phyloP scores from a whole-genome alignment of 2,797 vertebrate genomes.

The Fundulus diaphanus region DNA sequence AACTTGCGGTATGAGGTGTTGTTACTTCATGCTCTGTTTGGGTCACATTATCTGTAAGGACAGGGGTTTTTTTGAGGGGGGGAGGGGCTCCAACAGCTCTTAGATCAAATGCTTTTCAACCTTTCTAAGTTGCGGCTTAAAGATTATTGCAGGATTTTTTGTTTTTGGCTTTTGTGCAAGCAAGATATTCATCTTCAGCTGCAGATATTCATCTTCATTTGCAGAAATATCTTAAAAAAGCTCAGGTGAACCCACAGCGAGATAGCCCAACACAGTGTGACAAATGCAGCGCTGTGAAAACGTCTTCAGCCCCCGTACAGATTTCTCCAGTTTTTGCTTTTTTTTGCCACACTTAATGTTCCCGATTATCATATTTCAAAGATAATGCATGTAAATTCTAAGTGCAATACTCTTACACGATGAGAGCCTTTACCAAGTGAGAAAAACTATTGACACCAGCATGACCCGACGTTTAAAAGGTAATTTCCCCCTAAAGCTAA shows the following conservation, averaged over 20 bases:
- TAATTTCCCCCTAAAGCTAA: background rate
- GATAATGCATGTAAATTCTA: background rate
- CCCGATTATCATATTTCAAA: background rate
- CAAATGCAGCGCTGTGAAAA: background rate
- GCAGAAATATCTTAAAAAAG: background rate
- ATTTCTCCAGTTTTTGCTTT: background rate
- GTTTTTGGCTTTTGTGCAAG: slow-evolving; percentile 13
- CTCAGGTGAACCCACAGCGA: slow-evolving; percentile 11
- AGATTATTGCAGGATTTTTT: slow-evolving; percentile 35
- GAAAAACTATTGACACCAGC: background rate
- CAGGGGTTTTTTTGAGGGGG: no score
- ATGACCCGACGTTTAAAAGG: background rate
- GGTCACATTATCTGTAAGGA: slow-evolving; percentile 30
- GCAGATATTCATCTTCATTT: slow-evolving; percentile 19
- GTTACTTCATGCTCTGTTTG: slow-evolving; percentile 35
- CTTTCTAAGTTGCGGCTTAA: slow-evolving; percentile 37
- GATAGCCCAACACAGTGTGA: slow-evolving; percentile 4
- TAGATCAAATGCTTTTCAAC: slow-evolving; percentile 26
- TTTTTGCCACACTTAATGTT: background rate
- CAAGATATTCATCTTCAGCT: slow-evolving; percentile 9
- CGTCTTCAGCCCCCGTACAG: background rate
- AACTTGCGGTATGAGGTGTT: slow-evolving; percentile 47
- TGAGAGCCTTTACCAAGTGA: background rate
- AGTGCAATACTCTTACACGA: background rate
- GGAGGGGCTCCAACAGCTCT: slow-evolving; percentile 2